Base-by-base conservation (phyloP, 1,140 invertebrate species). In the Daktulosphaira vitifoliae region DNA sequence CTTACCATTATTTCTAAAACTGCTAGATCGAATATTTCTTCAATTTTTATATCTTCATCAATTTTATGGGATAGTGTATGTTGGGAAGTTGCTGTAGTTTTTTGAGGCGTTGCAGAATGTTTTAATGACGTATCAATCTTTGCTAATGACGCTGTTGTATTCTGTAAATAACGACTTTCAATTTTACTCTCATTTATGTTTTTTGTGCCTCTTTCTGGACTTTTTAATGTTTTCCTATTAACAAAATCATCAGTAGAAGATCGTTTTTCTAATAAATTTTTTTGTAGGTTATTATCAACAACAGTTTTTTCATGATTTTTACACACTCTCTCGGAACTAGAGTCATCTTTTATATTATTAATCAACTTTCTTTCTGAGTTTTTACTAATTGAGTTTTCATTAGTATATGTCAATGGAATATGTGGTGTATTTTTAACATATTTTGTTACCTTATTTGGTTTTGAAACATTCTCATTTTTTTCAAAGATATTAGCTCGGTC, bases 11-110 rank as follows among this genome's bases (percentile, higher is more conserved):
- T 76, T 74, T 88, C 85, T 48, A 88, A 75, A 65, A 84, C 72
- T 70, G 80, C 77, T 64, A 87, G 70, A 68, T 87, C 84, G 67
- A 81, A 84, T 66, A 88, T 85, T 66, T 84, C 81, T 72, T 88
- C 85, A 65, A 88, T 82, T 65, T 82, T 76, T 20, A 56, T 79
- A 76, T 39, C 71, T 68, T 22, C 71, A 69, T 16, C 79, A 76
- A 37, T 18, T 2, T 29, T 33, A 33, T 20, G 11, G 3, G 20
- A 6, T 22, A 39, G 7, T n/a, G 44, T 62, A 6, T 4, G 29
- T 46, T 46, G 26, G 9, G 42, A 15, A 18, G 54, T 46, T 8
- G 42, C 46, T 7, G 6, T 4, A 15, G 42, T 48, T 26, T 11
- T 48, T 33, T 62, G 42, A 20, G 56, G 42, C 11, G 18, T 13